phyloP scores from a whole-genome alignment of 2,113 vertebrate genomes.

The Chaenocephalus aceratus region DNA sequence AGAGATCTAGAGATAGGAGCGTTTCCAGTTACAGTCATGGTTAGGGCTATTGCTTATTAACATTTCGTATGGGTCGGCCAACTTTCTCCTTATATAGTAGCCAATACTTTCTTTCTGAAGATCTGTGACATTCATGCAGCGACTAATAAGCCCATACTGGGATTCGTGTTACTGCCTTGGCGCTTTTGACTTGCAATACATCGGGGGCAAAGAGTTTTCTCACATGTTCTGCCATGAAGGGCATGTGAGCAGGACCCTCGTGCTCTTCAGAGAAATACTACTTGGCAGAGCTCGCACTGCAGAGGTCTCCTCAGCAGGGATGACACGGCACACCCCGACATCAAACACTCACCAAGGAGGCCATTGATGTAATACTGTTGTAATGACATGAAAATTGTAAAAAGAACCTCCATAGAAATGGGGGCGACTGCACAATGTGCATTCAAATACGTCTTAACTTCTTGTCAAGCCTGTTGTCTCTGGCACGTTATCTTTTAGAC shows the following conservation, averaged over 20 bases:
- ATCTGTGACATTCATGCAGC: constrained; percentile 19
- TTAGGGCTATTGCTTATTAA: constrained; percentile 15
- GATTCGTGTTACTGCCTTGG: constrained; percentile 38
- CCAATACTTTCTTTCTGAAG: constrained; percentile 13
- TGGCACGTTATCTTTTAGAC: constrained; percentile 38
- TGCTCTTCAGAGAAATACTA: constrained; percentile 50
- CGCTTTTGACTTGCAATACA: constrained; percentile 56
- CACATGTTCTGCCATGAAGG: constrained; percentile 59
- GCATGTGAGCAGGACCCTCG: constrained; percentile 53
- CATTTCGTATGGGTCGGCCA: constrained; percentile 7
- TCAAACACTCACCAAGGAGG: constrained; percentile 58
- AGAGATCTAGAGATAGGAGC: background rate
- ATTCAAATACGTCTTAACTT: constrained; percentile 27
- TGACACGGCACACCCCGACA: constrained; percentile 47
- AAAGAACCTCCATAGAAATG: constrained; percentile 47
- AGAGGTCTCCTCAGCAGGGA: constrained; percentile 58
- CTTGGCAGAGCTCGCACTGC: constrained; percentile 59
- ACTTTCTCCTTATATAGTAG: constrained; percentile 4
- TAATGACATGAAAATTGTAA: constrained; percentile 64
- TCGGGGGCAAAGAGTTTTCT: constrained; percentile 36
- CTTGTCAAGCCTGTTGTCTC: constrained; percentile 50
- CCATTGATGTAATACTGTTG: constrained; percentile 72
- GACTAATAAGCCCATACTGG: constrained; percentile 34
- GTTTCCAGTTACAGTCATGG: background rate
- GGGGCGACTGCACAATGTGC: constrained; percentile 27